Evolutionary conservation across 2,113 vertebrate genomes (phyloP), one percentile per base, ranked within the genome.

Genomic region (cat (Felis catus)): DNA sequence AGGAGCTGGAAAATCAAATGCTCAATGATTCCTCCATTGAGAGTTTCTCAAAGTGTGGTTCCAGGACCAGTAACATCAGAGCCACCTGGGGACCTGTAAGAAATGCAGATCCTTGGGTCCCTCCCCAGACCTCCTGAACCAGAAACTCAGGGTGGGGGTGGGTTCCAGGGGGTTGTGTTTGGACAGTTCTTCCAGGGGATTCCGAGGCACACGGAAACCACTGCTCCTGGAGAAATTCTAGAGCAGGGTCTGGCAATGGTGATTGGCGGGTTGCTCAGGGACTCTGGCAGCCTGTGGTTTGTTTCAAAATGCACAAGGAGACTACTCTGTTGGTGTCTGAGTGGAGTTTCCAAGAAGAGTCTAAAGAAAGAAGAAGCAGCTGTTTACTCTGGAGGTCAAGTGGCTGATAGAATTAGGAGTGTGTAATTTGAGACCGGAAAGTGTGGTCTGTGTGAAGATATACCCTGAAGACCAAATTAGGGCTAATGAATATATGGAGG

Each of bases 351-450:
- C 21, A 70, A 82, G 79, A 84, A 81, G 71, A 65, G 84, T n/a
- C 66, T 92, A 92, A 90, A 92, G 91, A 81, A 93, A 90, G 61
- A 97, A 76, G 45, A 68, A 41, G 33, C 85, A 87, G 68, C 85
- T 96, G 74, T 93, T 87, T 78, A 51, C 31, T 78, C 16, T 65
- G 68, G 74, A 86, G 61, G 61, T 87, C 73, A 93, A 82, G 68
- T 51, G 61, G 61, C 89, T 89, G 58, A 86, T 33, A 58, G 55
- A 95, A 66, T 87, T 68, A 53, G 79, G 48, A 95, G 45, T 36
- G 41, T 71, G 80, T 91, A 55, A 97, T 91, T 81, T 90, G 83
- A 78, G 36, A 87, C 66, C 0, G 3, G 70, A 65, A 76, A 73
- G 85, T 27, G 5, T 31, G 51, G 79, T 81, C 76, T 80, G 61